Conservation (phyloP, 2,888 invertebrate species). For the Heliconius cydno region DNA sequence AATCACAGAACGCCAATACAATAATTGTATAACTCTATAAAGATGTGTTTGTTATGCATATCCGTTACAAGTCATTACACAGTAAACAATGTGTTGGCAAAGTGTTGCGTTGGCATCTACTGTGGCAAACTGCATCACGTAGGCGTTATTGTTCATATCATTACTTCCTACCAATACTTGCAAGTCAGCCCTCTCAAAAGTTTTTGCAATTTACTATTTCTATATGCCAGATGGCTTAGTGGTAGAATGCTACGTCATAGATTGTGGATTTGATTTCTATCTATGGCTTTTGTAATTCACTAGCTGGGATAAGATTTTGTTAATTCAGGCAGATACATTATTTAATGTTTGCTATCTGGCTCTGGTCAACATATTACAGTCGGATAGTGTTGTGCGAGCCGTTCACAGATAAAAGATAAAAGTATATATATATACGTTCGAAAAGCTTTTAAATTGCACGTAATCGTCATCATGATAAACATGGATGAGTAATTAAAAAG, state of each 20-base stretch:
- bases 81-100: conserved; percentile 44
- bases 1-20: conserved; percentile 5
- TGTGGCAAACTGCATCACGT: conserved; percentile 37
- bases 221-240: neutral
- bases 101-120: conserved; percentile 43
- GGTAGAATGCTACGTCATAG: neutral
- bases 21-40: conserved; percentile 26
- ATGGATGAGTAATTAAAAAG: neutral
- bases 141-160: conserved; percentile 47
- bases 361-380: neutral
- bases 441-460: neutral
- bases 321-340: no score
- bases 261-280: neutral
- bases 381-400: neutral
- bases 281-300: neutral
- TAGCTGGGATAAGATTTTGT: no score
- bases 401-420: neutral
- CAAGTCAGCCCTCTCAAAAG: conserved; percentile 34
- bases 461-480: neutral
- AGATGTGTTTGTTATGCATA: conserved; percentile 38
- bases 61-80: conserved; percentile 44
- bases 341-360: no score
- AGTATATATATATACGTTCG: neutral
- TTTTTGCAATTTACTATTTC: conserved; percentile 6
- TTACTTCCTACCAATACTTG: conserved; percentile 46